Base-by-base conservation (phyloP, 2,113 vertebrate species). In the Hoplias malabaricus region DNA sequence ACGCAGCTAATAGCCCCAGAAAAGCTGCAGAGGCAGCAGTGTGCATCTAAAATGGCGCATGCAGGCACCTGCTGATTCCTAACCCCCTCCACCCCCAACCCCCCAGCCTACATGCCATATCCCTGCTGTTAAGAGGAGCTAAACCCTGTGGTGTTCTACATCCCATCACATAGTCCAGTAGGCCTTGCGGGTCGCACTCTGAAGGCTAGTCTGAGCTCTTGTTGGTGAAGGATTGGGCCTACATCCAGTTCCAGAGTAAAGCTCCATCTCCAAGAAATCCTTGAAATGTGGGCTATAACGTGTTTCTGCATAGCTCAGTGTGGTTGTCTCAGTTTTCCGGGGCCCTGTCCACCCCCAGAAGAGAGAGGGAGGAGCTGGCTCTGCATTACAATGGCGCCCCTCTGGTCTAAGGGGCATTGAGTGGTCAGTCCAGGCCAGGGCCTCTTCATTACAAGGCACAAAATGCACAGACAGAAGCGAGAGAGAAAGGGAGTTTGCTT, bases 361-460 rank as follows among this genome's bases (percentile, higher is more conserved):
- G 42, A 9, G 48, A 33, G 68, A 50, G 46, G 67, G 46, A 69
- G 67, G 43, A 29, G 40, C 73, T 50, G 68, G 54, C 88, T 87
- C 80, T 87, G 90, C 90, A 91, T 93, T 90, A 90, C 91, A 92
- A 91, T 91, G 87, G 85, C 87, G 86, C 83, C 83, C 40, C 25
- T 67, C 53, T 50, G 72, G 27, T 71, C 56, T 62, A 23, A 43
- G 29, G 85, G 81, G 84, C 88, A 87, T 89, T 89, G 76, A 91
- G 88, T 90, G 89, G 90, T 89, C 90, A 85, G 78, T 87, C 89
- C 89, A 85, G 85, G 87, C 87, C 67, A 5, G 74, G 83, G 84
- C 81, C 77, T 87, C 86, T 87, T 84, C 73, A 80, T 72, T 84
- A 85, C 72, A 81, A 72, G 63, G 84, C 72, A 65, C 88, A 89